Evolutionary conservation across 2,888 invertebrate genomes (phyloP).

Genomic region (Melanophora roralis): DNA sequence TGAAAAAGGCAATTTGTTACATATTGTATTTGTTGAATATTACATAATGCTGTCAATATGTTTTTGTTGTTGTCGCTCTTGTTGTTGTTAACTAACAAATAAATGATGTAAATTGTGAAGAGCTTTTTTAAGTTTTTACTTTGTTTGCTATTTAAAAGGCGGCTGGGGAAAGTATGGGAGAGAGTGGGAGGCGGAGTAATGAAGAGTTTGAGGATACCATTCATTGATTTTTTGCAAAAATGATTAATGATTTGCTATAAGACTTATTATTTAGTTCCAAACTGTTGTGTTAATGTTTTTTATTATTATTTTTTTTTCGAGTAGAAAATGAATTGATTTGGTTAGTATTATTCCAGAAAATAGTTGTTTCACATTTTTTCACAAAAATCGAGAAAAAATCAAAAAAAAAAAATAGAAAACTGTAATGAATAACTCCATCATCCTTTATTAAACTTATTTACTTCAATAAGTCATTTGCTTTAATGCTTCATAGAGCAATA

Average conservation of each 20-base stretch:
- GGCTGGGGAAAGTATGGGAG: no score
- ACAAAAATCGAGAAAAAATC: no score
- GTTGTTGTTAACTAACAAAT: neutral
- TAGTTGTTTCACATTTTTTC: neutral
- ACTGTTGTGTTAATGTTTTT: neutral
- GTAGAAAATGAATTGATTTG: neutral
- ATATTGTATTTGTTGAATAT: neutral
- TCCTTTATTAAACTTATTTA: conserved; percentile 2
- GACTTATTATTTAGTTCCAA: neutral
- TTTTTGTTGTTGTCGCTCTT: neutral
- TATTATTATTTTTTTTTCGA: neutral
- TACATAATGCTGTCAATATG: conserved; percentile 41
- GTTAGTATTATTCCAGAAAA: neutral
- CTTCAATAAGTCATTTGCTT: no score
- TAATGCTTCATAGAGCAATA: no score
- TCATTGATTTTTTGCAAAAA: conserved; percentile 23
- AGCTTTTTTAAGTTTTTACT: conserved; percentile 28
- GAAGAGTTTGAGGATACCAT: no score
- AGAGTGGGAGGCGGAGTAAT: no score
- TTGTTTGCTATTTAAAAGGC: neutral
- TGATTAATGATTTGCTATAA: conserved; percentile 42
- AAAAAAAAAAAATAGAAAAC: neutral
- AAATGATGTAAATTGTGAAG: conserved; percentile 29
- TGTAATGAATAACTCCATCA: neutral
- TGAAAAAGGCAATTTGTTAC: conserved; percentile 50